A percentile compares a stretch with the other conserved stretches of the same genome.
Conservation (phyloP, 2,888 invertebrate species). For the Lissonota sp. region DNA sequence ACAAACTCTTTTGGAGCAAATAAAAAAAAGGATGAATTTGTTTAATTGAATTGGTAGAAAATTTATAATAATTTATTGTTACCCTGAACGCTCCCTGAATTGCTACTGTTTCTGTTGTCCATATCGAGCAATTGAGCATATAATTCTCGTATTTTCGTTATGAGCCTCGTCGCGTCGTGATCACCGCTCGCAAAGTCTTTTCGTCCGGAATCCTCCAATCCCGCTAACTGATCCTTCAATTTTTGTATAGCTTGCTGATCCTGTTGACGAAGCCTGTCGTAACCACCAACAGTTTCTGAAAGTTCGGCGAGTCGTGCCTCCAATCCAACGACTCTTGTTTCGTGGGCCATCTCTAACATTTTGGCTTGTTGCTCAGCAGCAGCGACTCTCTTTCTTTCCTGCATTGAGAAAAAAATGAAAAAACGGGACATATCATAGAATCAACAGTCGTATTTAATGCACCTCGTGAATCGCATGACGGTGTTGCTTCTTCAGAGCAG, state of each 20-base stretch:
- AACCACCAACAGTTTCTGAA: constrained; percentile 91
- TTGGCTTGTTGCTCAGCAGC: constrained; percentile 90
- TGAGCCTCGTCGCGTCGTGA: constrained; percentile 67
- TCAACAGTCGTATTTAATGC: constrained; percentile 43
- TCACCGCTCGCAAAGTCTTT: constrained; percentile 71
- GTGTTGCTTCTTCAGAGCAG: constrained; percentile 90
- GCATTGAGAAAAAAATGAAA: constrained; percentile 36
- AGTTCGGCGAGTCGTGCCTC: constrained; percentile 92
- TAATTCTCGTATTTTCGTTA: constrained; percentile 82
- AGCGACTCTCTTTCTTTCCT: constrained; percentile 90
- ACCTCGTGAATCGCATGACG: constrained; percentile 88
- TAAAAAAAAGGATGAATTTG: too few species aligned
- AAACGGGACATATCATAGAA: constrained; percentile 11
- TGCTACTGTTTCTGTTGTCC: constrained; percentile 83
- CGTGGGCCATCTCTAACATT: constrained; percentile 89
- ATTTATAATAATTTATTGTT: constrained; percentile 45
- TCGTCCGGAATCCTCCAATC: constrained; percentile 74
- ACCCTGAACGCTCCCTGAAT: constrained; percentile 82
- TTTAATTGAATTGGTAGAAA: too few species aligned
- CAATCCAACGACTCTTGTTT: constrained; percentile 90
- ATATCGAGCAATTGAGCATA: constrained; percentile 82
- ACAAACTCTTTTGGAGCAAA: too few species aligned
- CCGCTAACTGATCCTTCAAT: constrained; percentile 85
- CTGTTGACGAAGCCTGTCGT: constrained; percentile 89
- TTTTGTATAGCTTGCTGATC: constrained; percentile 91